Evolutionary conservation across 35 echinoderm and acorn worm species (phyloP), one percentile per base, ranked within the genome.

Genomic region (Apostichopus parvimensis): DNA sequence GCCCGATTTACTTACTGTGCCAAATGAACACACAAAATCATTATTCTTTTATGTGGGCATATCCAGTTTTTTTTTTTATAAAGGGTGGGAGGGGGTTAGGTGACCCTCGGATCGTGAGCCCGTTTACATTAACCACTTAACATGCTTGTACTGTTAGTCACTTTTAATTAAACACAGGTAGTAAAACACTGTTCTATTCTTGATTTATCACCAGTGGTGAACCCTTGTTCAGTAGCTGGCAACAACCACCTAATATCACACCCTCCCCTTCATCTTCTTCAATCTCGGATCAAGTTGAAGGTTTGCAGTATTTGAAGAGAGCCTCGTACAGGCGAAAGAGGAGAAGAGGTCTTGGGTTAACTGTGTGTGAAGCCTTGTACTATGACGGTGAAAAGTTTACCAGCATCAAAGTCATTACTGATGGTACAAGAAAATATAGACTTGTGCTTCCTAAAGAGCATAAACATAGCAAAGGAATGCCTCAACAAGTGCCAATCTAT

Each of bases 401-500:
- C 4, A 23, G 10, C 25, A 91, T 91, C 54, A 91, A 91, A 79
- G 76, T 79, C 2, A 91, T 91, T 18, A 91, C 89, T 57, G 89
- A 91, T 23, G 89, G 89, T 9, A 91, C 89, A 45, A 79, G 26
- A 34, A 91, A 79, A 9, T 79, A 78, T 59, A 72, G 73, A n/a
- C 56, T 91, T 2, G 76, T 91, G 4, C 52, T 91, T 56, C 89
- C 89, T 0, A 91, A 91, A 34, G 76, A 21, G 15, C 89, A 91
- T 56, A 77, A 59, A 52, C 89, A 91, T 21, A 54, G 53, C 52
- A 91, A 59, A 59, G 89, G 89, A 24, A 58, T 91, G 89, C 89
- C 89, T 18, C 73, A 91, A 91, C 73, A 91, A 77, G 89, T 91
- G 55, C 70, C 89, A 6, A 91, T 91, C 52, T 91, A 79, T 79